Percentiles rank a stretch among this genome's conserved stretches.
phyloP scores from a whole-genome alignment of 2,888 invertebrate species.

The Amblyjoppa proteus region DNA sequence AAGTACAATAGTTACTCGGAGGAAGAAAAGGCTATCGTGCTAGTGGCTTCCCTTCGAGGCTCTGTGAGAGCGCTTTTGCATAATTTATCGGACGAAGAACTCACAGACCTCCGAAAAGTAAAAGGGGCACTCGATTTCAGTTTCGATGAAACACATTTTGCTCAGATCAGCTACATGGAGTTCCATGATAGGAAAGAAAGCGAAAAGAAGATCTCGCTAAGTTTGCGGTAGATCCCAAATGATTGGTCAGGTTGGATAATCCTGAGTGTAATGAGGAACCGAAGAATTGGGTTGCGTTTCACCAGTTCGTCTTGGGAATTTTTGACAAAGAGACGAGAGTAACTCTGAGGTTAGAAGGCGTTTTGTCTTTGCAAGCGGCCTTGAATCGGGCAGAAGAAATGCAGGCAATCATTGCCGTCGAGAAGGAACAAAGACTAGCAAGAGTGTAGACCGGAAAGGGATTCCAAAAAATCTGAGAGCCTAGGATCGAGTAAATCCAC shows the following conservation, averaged over 20 bases:
- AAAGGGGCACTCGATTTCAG: conserved; percentile 8
- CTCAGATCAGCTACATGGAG: too few species aligned
- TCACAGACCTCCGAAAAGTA: background rate
- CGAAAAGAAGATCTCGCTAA: background rate
- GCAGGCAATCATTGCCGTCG: background rate
- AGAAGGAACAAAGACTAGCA: background rate
- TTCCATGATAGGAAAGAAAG: background rate
- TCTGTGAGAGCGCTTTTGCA: background rate
- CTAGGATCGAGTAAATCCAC: background rate
- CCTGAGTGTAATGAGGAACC: background rate
- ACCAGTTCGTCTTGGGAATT: background rate
- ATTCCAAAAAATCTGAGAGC: background rate
- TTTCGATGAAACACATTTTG: background rate
- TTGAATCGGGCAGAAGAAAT: background rate
- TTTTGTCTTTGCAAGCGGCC: conserved; percentile 3
- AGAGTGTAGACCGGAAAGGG: background rate
- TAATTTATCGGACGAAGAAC: background rate
- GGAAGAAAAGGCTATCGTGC: conserved; percentile 10
- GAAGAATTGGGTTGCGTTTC: background rate
- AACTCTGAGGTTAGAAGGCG: conserved; percentile 3
- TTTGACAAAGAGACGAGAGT: background rate
- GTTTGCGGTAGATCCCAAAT: background rate
- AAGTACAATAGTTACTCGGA: background rate
- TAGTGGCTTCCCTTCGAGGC: background rate
- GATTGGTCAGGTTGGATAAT: background rate